Percentiles rank a stretch among this genome's conserved stretches.
Evolutionary conservation across 2,113 vertebrate species (phyloP).

Genomic region (Mobula hypostoma): DNA sequence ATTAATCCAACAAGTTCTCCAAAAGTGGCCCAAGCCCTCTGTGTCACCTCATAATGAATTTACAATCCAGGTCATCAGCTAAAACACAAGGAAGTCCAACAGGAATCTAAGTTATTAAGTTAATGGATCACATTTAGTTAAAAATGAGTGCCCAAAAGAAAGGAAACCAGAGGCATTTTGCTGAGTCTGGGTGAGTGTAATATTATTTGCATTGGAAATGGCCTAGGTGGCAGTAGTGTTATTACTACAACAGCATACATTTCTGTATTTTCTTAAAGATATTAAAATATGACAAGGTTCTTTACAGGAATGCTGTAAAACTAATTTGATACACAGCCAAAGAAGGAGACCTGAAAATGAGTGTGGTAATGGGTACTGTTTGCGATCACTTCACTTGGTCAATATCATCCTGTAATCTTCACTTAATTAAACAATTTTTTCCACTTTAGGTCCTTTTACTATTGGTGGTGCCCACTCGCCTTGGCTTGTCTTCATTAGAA

Average conservation of each 20-base stretch:
- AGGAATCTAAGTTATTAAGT: background rate
- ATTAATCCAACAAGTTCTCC: background rate
- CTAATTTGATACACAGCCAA: background rate
- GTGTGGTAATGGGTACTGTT: background rate
- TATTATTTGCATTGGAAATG: background rate
- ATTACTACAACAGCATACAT: too few species aligned
- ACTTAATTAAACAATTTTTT: too few species aligned
- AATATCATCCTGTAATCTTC: too few species aligned
- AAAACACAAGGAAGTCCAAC: background rate
- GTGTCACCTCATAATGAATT: background rate
- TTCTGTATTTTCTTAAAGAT: background rate
- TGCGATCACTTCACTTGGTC: too few species aligned
- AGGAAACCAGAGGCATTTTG: background rate
- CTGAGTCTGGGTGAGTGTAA: background rate
- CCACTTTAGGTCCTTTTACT: too few species aligned
- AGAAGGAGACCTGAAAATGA: background rate
- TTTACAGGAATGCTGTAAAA: background rate
- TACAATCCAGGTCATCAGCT: background rate
- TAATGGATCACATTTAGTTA: background rate
- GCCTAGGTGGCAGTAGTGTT: background rate
- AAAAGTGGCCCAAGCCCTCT: background rate
- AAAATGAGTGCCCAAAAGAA: background rate
- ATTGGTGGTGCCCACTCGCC: too few species aligned
- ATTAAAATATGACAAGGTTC: background rate
- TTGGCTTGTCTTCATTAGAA: too few species aligned